A percentile compares a stretch with the other conserved stretches of the same genome.
Evolutionary conservation across 2,888 invertebrate genomes (phyloP).

Genomic region (Acanthosepion esculentum): DNA sequence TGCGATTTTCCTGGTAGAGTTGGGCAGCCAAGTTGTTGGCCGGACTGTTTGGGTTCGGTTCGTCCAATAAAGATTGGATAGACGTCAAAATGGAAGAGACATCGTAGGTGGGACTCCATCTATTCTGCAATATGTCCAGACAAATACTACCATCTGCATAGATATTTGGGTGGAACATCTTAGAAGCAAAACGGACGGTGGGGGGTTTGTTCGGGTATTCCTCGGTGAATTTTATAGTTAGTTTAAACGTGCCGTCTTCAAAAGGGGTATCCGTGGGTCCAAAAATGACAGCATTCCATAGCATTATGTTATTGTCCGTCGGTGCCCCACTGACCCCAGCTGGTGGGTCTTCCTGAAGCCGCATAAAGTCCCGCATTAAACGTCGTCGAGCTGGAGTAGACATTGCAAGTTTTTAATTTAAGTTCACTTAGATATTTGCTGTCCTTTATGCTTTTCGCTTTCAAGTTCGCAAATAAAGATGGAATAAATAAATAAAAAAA

Average conservation of each 20-base stretch:
- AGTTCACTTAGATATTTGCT: too few relatives aligned
- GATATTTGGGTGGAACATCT: conserved; percentile 99
- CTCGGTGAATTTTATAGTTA: conserved; percentile 99
- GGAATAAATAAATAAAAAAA: too few relatives aligned
- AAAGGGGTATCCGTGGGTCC: conserved; percentile 94
- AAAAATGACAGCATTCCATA: conserved; percentile 99
- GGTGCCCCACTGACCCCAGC: conserved; percentile 99
- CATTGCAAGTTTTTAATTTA: neutral
- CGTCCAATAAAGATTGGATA: conserved; percentile 96
- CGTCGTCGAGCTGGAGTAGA: conserved; percentile 39
- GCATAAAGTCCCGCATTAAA: conserved; percentile 9
- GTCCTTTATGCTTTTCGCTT: too few relatives aligned
- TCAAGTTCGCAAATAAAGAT: too few relatives aligned
- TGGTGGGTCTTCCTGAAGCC: conserved; percentile 98
- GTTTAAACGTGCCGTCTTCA: conserved; percentile 99
- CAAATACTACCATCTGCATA: conserved; percentile 99
- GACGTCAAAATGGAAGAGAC: conserved; percentile 48
- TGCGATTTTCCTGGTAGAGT: conserved; percentile 98
- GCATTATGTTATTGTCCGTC: conserved; percentile 99
- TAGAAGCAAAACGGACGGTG: conserved; percentile 98
- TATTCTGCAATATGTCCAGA: conserved; percentile 97
- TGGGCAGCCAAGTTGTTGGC: conserved; percentile 99
- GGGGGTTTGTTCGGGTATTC: conserved; percentile 99
- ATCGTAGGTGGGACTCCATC: conserved; percentile 82
- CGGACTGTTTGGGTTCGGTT: conserved; percentile 99